Base-by-base conservation (phyloP, 1,140 invertebrate genomes). In the Anadara kagoshimensis region DNA sequence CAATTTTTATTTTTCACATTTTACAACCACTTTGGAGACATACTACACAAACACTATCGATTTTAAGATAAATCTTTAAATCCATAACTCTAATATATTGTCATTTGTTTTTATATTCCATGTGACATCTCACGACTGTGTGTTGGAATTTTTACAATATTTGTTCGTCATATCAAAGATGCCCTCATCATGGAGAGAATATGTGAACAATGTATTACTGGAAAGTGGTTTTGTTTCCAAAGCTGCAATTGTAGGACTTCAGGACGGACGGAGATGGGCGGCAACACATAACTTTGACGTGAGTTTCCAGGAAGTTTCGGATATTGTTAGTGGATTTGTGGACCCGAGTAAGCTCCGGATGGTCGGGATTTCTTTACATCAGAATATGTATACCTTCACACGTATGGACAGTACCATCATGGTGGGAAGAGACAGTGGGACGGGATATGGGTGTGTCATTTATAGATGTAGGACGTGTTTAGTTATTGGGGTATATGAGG, bases 161-260 rank as follows among this genome's bases (percentile, higher is more conserved):
- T 36, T 36, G 29, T 36, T 36, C 2, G 2, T 36, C 29, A 36
- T 36, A 36, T 3, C 29, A 73, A 79, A 79, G 79, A 78, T 81
- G 76, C 74, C 79, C 56, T 77, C 73, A 18, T 75, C 78, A 24
- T 84, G 83, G 83, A 76, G 78, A 51, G 80, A 84, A 53, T 84
- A 84, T 54, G 74, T 84, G 47, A 72, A 68, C 29, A 79, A 75
- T n/a, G 76, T 84, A 43, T 67, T 84, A 24, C 56, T 75, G 44
- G 81, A 84, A 36, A 84, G 78, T 26, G 81, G 81, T 1, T 75
- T 76, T 57, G 83, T 83, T 0, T 69, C 78, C 8, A 75, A 73
- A 45, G 80, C 79, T 2, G 80, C 83, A 14, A 81, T 84, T 26
- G 63, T 80, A 51, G 73, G 78, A 10, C 29, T 36, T 36, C 56